These are phyloP conservation scores for Drosophila flavopinicola DNA, from an alignment of 2,888 invertebrate genomes.

Conservation along the genomic window DNA sequence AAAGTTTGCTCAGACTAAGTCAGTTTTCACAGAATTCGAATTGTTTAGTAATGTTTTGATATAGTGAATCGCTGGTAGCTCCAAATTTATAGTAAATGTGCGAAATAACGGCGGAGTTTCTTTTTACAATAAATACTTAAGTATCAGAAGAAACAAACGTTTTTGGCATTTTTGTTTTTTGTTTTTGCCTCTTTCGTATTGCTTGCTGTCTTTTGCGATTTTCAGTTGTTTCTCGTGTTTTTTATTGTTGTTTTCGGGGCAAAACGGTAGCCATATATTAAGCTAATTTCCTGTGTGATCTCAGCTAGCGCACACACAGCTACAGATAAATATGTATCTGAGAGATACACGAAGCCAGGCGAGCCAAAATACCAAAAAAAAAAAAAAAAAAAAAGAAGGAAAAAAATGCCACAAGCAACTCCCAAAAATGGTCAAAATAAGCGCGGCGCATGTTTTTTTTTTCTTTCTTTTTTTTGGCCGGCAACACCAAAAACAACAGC, in stretches of 20 bases:
- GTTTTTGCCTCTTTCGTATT: slow-evolving; percentile 1
- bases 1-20: no score
- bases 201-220: not conserved
- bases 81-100: no score
- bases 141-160: no score
- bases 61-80: no score
- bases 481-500: slow-evolving; percentile 13
- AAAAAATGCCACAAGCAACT: slow-evolving; percentile 43
- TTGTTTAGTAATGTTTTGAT: no score
- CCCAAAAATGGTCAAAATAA: slow-evolving; percentile 71
- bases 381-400: slow-evolving; percentile 40
- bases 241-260: slow-evolving; percentile 27
- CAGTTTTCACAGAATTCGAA: no score
- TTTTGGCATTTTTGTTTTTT: slow-evolving; percentile 2
- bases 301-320: slow-evolving; percentile 39
- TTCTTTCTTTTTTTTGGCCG: slow-evolving; percentile 10
- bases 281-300: slow-evolving; percentile 74
- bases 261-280: slow-evolving; percentile 50
- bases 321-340: slow-evolving; percentile 23
- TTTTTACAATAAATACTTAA: no score
- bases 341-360: slow-evolving; percentile 36
- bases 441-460: slow-evolving; percentile 40
- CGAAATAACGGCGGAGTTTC: no score
- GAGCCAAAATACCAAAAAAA: slow-evolving; percentile 41
- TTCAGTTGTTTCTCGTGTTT: slow-evolving; percentile 15